phyloP scores from a whole-genome alignment of 2,113 vertebrate genomes.

The Nannospalax galili region DNA sequence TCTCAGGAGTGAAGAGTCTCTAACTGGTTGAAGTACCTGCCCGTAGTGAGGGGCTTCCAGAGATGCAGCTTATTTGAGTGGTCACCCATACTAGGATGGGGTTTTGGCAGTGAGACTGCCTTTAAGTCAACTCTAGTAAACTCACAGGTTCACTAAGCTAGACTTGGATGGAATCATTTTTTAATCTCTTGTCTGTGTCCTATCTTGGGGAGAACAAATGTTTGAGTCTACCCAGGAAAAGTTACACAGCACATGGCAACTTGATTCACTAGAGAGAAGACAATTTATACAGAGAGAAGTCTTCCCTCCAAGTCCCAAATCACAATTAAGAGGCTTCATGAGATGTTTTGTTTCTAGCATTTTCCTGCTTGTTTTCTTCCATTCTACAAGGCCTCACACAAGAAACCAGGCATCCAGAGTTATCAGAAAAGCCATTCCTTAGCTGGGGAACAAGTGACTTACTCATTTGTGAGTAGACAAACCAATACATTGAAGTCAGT shows the following conservation, averaged over 20 bases:
- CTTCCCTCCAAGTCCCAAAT: not conserved
- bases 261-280: not conserved
- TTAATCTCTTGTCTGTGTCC: not conserved
- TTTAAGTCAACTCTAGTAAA: too few relatives aligned
- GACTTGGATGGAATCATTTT: not conserved
- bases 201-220: not conserved
- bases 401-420: not conserved
- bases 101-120: not conserved
- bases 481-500: not conserved
- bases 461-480: not conserved
- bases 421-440: not conserved
- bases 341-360: slow-evolving; percentile 9
- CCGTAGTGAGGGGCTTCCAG: not conserved
- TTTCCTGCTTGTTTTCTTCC: not conserved
- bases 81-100: not conserved
- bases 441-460: not conserved
- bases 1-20: not conserved
- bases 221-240: not conserved
- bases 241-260: not conserved
- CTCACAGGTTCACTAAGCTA: not conserved
- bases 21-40: not conserved
- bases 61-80: not conserved
- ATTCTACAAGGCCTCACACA: not conserved
- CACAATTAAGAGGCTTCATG: slow-evolving; percentile 2
- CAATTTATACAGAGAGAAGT: not conserved